Evolutionary conservation across 2,797 vertebrate species (phyloP).

Genomic region (Sternarchorhynchus goeldii): DNA sequence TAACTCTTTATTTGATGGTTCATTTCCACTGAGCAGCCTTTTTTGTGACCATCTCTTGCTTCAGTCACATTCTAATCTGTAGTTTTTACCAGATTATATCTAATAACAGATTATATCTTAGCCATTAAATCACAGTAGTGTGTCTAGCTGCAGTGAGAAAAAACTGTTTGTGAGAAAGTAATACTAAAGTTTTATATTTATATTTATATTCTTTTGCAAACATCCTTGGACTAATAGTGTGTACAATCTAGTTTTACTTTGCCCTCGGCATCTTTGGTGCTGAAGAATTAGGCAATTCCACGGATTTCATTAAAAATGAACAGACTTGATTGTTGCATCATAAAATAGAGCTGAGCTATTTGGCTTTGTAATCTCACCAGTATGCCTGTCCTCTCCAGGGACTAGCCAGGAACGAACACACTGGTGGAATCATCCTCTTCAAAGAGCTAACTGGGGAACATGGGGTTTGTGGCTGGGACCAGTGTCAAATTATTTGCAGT

Average conservation of each 20-base stretch:
- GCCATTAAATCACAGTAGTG: constrained; percentile 57
- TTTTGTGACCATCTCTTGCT: constrained; percentile 70
- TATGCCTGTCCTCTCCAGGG: constrained; percentile 44
- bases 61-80: constrained; percentile 65
- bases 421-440: constrained; percentile 34
- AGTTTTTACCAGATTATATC: constrained; percentile 73
- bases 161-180: not conserved
- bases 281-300: constrained; percentile 48
- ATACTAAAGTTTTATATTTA: not conserved
- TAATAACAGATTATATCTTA: constrained; percentile 65
- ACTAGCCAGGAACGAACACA: constrained; percentile 32
- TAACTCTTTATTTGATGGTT: constrained; percentile 25
- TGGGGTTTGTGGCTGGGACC: constrained; percentile 43
- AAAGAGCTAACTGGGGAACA: constrained; percentile 34
- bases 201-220: not conserved
- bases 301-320: constrained; percentile 34
- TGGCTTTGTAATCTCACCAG: constrained; percentile 44
- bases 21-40: constrained; percentile 46
- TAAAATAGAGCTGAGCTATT: constrained; percentile 37
- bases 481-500: constrained; percentile 44
- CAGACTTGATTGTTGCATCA: constrained; percentile 42
- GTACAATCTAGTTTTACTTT: not conserved
- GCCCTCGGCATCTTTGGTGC: not conserved
- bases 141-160: constrained; percentile 54
- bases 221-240: not conserved